phyloP scores from a whole-genome alignment of 2,888 invertebrate genomes.

The Alloplasta piceator region DNA sequence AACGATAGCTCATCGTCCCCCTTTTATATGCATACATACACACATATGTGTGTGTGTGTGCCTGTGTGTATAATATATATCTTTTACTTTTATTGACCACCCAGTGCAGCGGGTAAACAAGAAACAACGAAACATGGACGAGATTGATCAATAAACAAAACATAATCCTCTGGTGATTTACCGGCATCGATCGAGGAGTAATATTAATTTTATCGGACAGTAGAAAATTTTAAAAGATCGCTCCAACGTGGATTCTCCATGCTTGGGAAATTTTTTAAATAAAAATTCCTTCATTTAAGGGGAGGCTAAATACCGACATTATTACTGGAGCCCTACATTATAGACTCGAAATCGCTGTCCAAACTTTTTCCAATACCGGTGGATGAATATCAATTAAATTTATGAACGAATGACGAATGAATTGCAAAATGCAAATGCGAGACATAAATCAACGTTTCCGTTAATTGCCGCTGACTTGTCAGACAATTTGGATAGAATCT shows the following conservation, averaged over 20 bases:
- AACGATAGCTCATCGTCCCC: constrained; percentile 45
- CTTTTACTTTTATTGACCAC: constrained; percentile 8
- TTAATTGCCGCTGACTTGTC: no score
- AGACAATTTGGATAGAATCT: no score
- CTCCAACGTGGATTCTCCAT: not conserved
- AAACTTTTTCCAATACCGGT: no score
- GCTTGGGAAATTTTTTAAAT: not conserved
- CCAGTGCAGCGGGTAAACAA: not conserved
- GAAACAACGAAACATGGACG: constrained; percentile 12
- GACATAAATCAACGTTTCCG: no score
- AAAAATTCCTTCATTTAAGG: no score
- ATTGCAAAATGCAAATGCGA: no score
- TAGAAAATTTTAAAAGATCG: not conserved
- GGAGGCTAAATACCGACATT: no score
- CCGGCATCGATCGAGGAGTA: not conserved
- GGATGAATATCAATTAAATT: no score
- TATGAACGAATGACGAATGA: no score
- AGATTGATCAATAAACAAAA: constrained; percentile 40
- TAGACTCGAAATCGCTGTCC: no score
- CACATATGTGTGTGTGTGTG: not conserved
- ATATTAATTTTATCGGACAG: not conserved
- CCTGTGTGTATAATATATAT: not conserved
- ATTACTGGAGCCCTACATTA: no score
- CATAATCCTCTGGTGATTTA: constrained; percentile 15
- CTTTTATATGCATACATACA: constrained; percentile 17